Conservation (phyloP, 2,113 vertebrate genomes). For the Micromys minutus region DNA sequence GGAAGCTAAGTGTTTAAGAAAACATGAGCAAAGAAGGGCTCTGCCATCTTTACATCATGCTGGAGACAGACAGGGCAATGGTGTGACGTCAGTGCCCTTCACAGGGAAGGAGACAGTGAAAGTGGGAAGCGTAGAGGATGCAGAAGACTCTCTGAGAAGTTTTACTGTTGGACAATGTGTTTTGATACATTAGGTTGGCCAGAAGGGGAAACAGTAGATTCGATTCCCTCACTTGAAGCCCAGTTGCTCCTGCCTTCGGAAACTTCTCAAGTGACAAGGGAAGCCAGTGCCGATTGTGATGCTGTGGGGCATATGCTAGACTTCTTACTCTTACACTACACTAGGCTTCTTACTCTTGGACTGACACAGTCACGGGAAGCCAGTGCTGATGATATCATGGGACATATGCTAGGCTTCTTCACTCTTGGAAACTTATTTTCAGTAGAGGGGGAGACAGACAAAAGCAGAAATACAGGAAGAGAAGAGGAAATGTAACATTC, state of each 20-base stretch:
- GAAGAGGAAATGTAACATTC: not conserved
- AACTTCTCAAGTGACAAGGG: not conserved
- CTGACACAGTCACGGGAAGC: not conserved
- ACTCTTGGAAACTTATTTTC: not conserved
- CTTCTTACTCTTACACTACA: not conserved
- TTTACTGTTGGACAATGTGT: not conserved
- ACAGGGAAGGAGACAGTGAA: not conserved
- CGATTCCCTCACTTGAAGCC: not conserved
- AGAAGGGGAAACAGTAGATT: not conserved
- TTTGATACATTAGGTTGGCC: not conserved
- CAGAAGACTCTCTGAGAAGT: not conserved
- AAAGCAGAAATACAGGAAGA: not conserved
- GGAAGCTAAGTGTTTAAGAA: not conserved
- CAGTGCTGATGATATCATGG: not conserved
- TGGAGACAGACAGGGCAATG: too few relatives aligned
- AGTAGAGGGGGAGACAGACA: not conserved
- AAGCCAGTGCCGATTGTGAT: not conserved
- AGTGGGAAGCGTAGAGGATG: not conserved
- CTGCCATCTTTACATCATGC: too few relatives aligned
- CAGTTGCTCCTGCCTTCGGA: too few relatives aligned
- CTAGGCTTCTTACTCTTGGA: not conserved
- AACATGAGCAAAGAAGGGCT: not conserved
- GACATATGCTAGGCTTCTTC: not conserved
- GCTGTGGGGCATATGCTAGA: not conserved
- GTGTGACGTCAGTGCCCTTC: not conserved